A percentile compares a stretch with the other conserved stretches of the same genome.
phyloP scores from a whole-genome alignment of 1,140 invertebrate species.

The Drosophila rufa region DNA sequence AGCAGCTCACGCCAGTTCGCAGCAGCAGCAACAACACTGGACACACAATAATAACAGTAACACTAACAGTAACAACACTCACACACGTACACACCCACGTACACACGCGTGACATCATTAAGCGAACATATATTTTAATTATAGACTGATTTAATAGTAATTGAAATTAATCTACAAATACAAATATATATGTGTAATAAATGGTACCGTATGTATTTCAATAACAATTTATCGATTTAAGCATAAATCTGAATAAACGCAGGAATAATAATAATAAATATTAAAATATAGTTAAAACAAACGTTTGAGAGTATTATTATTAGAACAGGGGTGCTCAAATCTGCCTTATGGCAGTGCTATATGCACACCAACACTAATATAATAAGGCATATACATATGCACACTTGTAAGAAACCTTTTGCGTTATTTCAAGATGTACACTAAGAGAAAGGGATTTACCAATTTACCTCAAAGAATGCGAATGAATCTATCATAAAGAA shows the following conservation, averaged over 20 bases:
- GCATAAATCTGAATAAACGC: constrained; percentile 81
- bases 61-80: constrained; percentile 12
- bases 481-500: too few species aligned
- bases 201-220: constrained; percentile 66
- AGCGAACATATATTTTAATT: constrained; percentile 84
- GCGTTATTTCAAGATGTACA: too few species aligned
- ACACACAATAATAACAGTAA: constrained; percentile 14
- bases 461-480: too few species aligned
- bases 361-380: too few species aligned
- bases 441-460: too few species aligned
- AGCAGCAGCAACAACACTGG: constrained; percentile 32
- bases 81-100: constrained; percentile 18
- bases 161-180: constrained; percentile 76
- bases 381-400: too few species aligned
- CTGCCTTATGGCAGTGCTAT: too few species aligned
- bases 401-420: too few species aligned
- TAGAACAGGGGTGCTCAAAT: too few species aligned
- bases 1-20: constrained; percentile 57
- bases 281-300: constrained; percentile 53
- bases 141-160: constrained; percentile 84
- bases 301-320: not conserved
- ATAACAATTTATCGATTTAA: constrained; percentile 68
- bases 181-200: constrained; percentile 69
- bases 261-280: constrained; percentile 80
- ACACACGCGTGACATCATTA: constrained; percentile 75